Percentiles rank a stretch among this genome's conserved stretches.
Evolutionary conservation across 2,113 vertebrate species (phyloP).

Genomic region (Cricetomys ansorgei): DNA sequence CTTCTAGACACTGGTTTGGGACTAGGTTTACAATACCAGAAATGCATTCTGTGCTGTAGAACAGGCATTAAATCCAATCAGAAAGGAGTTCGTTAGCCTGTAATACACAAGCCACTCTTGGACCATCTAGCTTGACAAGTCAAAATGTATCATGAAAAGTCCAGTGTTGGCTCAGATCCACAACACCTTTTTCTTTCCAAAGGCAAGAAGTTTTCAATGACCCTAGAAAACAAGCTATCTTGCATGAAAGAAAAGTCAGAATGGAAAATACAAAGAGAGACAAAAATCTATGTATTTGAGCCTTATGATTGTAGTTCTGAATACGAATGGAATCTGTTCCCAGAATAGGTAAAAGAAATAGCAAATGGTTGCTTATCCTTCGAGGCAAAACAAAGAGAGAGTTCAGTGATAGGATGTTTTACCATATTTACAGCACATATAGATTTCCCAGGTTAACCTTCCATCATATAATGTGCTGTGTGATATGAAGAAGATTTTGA

Average conservation of each 20-base stretch:
- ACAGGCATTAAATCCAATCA: too few relatives aligned
- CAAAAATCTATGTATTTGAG: background rate
- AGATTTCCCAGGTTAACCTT: background rate
- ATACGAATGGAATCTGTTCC: background rate
- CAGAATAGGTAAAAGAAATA: background rate
- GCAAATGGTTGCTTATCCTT: background rate
- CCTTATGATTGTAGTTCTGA: background rate
- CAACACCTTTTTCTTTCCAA: background rate
- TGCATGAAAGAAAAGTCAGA: background rate
- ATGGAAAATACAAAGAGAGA: background rate
- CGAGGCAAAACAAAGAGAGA: background rate
- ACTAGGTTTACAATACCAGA: background rate
- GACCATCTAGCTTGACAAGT: background rate
- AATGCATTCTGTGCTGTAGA: too few relatives aligned
- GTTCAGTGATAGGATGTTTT: background rate
- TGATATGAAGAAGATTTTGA: background rate
- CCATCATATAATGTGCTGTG: background rate
- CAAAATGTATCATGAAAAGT: background rate
- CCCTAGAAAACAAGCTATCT: background rate
- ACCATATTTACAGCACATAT: background rate
- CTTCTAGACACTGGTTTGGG: background rate
- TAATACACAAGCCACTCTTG: too few relatives aligned
- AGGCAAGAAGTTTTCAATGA: background rate
- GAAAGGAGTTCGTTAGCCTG: too few relatives aligned
- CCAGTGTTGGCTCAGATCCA: background rate